Conservation (phyloP, 2,113 vertebrate species). For the Albula glossodonta region DNA sequence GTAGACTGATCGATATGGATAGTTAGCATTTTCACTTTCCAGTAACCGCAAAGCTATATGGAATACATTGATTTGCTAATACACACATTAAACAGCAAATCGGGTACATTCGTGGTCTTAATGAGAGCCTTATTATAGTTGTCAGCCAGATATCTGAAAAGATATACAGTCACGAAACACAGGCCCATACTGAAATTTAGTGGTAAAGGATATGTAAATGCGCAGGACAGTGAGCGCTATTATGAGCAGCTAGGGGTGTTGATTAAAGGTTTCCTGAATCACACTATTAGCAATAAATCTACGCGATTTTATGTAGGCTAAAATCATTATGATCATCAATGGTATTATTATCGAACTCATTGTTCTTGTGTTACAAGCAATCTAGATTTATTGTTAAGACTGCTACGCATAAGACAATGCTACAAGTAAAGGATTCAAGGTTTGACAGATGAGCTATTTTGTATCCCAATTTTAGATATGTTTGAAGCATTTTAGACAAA, state of each 20-base stretch:
- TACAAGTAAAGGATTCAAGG: conserved; percentile 81
- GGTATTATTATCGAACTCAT: conserved; percentile 85
- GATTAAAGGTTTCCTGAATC: conserved; percentile 82
- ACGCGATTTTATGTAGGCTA: conserved; percentile 85
- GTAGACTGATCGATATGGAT: not conserved
- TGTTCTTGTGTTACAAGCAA: conserved; percentile 87
- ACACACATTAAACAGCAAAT: not conserved
- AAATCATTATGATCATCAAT: conserved; percentile 85
- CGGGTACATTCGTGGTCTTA: not conserved
- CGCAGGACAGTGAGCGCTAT: conserved; percentile 2
- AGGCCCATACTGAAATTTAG: not conserved
- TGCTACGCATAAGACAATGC: conserved; percentile 75
- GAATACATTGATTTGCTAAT: not conserved
- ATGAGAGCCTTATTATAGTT: not conserved
- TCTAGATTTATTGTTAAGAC: conserved; percentile 81
- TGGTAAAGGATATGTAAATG: not conserved
- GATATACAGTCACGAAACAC: not conserved
- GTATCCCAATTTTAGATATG: conserved; percentile 73
- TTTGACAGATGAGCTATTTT: conserved; percentile 87
- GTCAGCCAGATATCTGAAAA: not conserved
- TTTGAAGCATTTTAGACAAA: conserved; percentile 72
- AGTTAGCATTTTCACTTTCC: not conserved
- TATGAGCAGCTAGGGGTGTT: conserved; percentile 65
- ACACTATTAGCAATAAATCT: conserved; percentile 90
- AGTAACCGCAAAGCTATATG: not conserved